Evolutionary conservation across 1,140 invertebrate genomes (phyloP), one percentile per base, ranked within the genome.

Genomic region (Sweltsa coloradensis): DNA sequence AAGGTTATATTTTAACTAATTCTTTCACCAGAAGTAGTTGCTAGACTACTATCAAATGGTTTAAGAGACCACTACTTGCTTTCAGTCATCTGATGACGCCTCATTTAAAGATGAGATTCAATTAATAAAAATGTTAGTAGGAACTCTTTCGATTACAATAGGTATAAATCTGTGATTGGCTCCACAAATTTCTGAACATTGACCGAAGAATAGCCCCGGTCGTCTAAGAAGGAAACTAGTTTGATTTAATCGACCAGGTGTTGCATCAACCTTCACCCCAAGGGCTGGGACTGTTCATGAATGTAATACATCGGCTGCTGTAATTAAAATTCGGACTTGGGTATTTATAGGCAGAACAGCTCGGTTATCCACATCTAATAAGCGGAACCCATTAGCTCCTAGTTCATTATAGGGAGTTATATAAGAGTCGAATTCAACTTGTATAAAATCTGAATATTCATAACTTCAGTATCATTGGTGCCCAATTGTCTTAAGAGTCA

Each of bases 131-230:
- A n/a, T n/a, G n/a, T n/a, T n/a, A n/a, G n/a, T n/a, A n/a, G n/a
- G n/a, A n/a, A n/a, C n/a, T n/a, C n/a, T n/a, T 75, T 81, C 74
- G 57, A 82, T 59, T 48, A 70, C 66, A 74, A 83, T 83, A 45
- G 80, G 80, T 70, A 85, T 84, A 74, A 83, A 83, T 45, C 73
- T 76, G 66, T 85, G 81, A 65, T 84, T 83, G 44, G 70, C 67
- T 5, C 80, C 79, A 73, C 80, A 85, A 72, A 85, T 82, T 74
- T 85, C 82, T 58, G 80, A 83, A 63, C 81, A 85, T 73, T 85
- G 79, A 0, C 80, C 79, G 66, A 63, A 81, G 62, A 71, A 79
- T 56, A 79, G 51, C 37, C 79, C 77, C 26, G 71, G 57, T 34
- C 71, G 68, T 52, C 70, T 74, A 59, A 71, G 60, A 53, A 60